These are phyloP conservation scores for Bombycilla garrulus DNA, from an alignment of 2,113 vertebrate genomes.

Conservation along the genomic window DNA sequence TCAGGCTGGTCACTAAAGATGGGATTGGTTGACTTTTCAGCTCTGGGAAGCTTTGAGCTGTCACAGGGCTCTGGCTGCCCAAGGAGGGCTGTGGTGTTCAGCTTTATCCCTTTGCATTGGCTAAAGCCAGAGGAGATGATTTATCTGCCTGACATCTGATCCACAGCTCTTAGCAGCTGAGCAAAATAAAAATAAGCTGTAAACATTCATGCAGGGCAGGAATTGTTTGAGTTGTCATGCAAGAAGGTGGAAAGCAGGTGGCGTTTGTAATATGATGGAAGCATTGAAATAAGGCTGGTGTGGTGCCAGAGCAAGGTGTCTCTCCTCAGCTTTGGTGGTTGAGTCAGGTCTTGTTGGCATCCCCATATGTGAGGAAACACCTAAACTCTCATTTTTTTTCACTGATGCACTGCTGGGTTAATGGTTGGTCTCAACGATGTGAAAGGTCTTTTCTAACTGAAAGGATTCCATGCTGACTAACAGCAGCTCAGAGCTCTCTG, in stretches of 20 bases:
- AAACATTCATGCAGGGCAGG: not conserved
- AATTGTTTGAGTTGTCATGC: not conserved
- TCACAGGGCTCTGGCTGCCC: not conserved
- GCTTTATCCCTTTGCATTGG: fast-evolving
- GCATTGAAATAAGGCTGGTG: fast-evolving
- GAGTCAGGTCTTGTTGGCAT: not conserved
- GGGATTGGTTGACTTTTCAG: not conserved
- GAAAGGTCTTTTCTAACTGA: not conserved
- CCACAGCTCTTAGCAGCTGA: not conserved
- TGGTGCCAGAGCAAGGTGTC: fast-evolving
- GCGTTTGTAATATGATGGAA: not conserved
- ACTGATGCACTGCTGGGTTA: too few relatives aligned
- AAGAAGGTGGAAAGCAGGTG: not conserved
- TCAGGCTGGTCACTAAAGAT: not conserved
- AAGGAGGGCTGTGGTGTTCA: not conserved
- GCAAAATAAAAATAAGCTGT: not conserved
- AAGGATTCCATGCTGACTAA: not conserved
- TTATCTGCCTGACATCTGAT: not conserved
- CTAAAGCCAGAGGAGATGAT: not conserved
- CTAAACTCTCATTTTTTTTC: not conserved
- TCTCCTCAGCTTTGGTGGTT: fast-evolving
- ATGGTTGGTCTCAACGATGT: not conserved
- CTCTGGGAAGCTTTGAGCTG: not conserved
- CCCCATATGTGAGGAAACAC: not conserved
- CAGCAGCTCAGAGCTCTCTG: not conserved